Evolutionary conservation across 2,888 invertebrate species (phyloP), one percentile per base, ranked within the genome.

Genomic region (Folsomia manolachei): DNA sequence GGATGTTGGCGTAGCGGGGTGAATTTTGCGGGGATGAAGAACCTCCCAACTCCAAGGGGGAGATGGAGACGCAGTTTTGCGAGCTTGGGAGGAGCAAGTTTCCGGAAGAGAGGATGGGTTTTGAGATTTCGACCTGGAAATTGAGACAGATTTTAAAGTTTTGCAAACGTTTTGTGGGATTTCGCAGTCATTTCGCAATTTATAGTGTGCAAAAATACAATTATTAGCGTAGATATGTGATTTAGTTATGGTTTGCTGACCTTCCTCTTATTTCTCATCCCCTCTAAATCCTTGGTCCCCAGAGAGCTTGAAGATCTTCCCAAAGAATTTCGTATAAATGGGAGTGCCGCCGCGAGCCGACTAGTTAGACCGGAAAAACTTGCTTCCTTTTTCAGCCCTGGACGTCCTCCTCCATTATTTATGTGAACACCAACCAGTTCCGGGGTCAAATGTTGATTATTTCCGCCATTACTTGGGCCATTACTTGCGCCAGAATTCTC

Each of bases 321-420:
- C 18, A 79, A 63, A 0, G 79, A 79, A 73, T 74, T 79, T 19
- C 80, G 19, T 19, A 79, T 74, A 72, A 79, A 79, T 1, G 80
- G 78, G 52, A 78, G 70, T 9, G 77, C 78, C n/a, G 76, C 77
- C 2, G 78, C 78, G 2, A 80, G 39, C 62, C 79, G 69, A 24
- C 63, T 62, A 4, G 75, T 75, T 1, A 80, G 52, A 18, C 77
- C 78, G 14, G 78, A 76, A 60, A 68, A 61, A 1, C 21, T 25
- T 1, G 69, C 60, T 19, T 72, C 72, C 27, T 72, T 72, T 27
- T 72, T 72, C 0, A 24, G 19, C 56, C 56, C 56, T 7, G 19
- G 19, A 7, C 56, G 7, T 56, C 4, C 26, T 19, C 51, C 52
- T 18, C 63, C 27, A 53, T 53, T 68, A 11, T n/a, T 23, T 1